phyloP scores from a whole-genome alignment of 2,888 invertebrate species.

The Lepeophtheirus nordmannii region DNA sequence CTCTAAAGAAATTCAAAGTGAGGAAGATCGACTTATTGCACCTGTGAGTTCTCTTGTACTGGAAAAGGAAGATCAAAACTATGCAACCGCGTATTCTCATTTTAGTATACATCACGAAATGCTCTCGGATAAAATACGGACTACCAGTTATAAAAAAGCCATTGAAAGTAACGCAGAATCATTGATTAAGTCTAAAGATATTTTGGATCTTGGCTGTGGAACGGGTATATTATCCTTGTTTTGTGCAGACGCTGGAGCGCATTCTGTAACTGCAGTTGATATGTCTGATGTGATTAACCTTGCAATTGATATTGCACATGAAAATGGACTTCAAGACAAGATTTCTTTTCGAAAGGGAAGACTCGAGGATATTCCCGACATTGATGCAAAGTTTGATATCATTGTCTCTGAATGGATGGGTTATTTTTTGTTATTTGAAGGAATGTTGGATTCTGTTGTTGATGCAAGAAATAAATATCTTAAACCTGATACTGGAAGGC shows the following conservation, averaged over 20 bases:
- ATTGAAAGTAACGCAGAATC: conserved; percentile 26
- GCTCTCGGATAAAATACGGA: conserved; percentile 72
- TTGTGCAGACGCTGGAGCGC: conserved; percentile 94
- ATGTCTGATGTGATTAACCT: conserved; percentile 97
- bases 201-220: conserved; percentile 95
- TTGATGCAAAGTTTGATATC: conserved; percentile 54
- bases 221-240: conserved; percentile 99
- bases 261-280: conserved; percentile 87
- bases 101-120: conserved; percentile 86
- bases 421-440: conserved; percentile 86
- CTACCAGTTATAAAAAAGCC: conserved; percentile 52
- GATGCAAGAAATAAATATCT: conserved; percentile 69
- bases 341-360: conserved; percentile 67
- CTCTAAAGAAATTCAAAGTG: not conserved
- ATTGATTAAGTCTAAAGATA: conserved; percentile 50
- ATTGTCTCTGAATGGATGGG: conserved; percentile 99
- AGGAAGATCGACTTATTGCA: not conserved
- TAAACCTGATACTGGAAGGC: conserved; percentile 56
- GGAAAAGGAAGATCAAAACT: conserved; percentile 44
- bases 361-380: conserved; percentile 63
- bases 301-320: conserved; percentile 82
- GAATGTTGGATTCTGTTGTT: conserved; percentile 86
- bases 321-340: conserved; percentile 54
- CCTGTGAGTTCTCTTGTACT: not conserved
- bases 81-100: conserved; percentile 59